Conservation (phyloP, 2,797 vertebrate genomes). For the Okamejei kenojei region DNA sequence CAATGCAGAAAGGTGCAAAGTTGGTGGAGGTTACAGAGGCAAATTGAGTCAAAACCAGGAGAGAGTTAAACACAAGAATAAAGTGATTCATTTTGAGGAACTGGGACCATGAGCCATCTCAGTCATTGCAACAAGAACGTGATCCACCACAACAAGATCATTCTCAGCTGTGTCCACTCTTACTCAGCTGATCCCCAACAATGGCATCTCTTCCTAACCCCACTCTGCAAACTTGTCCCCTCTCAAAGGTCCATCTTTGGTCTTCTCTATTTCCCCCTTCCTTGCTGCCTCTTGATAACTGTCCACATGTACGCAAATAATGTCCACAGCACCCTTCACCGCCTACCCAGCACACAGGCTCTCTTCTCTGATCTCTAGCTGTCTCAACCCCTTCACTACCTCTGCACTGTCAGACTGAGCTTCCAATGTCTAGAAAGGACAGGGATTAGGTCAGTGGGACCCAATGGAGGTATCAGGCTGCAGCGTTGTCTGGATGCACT, state of each 20-base stretch:
- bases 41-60: neutral
- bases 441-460: neutral
- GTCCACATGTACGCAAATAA: neutral
- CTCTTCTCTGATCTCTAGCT: no score
- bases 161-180: neutral
- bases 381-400: neutral
- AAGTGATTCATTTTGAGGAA: neutral
- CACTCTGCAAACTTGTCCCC: neutral
- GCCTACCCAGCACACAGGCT: no score
- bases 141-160: neutral
- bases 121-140: no score
- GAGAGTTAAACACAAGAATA: neutral
- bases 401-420: neutral
- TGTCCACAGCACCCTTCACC: neutral
- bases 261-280: neutral
- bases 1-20: neutral
- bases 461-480: neutral
- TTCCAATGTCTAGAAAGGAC: neutral
- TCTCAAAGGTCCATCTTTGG: neutral
- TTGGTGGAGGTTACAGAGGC: neutral
- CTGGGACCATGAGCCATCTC: neutral
- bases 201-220: neutral
- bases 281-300: neutral
- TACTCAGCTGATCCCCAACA: neutral
- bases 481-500: neutral